phyloP scores from a whole-genome alignment of 2,113 vertebrate species.

The Bubo scandiacus region DNA sequence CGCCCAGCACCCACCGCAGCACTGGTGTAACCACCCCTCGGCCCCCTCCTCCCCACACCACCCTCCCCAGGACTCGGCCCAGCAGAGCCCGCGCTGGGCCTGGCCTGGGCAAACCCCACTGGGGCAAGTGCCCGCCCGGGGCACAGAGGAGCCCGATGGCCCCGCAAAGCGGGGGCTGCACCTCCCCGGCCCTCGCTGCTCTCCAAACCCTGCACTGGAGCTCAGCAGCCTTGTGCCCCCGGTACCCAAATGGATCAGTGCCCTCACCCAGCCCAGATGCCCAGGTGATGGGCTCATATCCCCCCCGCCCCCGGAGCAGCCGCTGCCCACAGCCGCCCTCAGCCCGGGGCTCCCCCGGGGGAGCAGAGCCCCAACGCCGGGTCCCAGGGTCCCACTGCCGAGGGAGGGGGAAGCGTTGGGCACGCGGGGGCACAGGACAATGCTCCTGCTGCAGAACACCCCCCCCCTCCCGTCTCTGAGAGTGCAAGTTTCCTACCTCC shows the following conservation, averaged over 20 bases:
- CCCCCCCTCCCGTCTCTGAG: neutral
- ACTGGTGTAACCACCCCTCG: neutral
- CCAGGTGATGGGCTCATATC: neutral
- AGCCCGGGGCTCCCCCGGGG: neutral
- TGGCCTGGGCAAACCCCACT: neutral
- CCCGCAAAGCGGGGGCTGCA: neutral
- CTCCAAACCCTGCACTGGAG: neutral
- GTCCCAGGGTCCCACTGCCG: rapidly evolving
- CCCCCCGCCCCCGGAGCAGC: neutral
- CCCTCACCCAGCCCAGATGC: neutral
- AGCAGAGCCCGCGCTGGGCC: neutral
- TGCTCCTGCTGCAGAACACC: neutral
- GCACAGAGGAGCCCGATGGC: rapidly evolving
- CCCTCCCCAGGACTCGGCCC: neutral
- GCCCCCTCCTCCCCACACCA: neutral
- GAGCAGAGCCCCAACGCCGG: neutral
- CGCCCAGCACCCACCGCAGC: rapidly evolving
- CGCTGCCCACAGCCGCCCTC: rapidly evolving
- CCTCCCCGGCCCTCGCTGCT: neutral
- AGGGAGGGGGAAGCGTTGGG: too few relatives aligned
- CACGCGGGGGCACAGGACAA: rapidly evolving
- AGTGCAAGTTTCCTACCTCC: neutral
- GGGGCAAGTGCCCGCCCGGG: rapidly evolving
- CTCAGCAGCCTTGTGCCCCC: neutral
- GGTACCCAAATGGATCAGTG: rapidly evolving